phyloP scores from a whole-genome alignment of 2,888 invertebrate species.

The Ornithoptera priamus region DNA sequence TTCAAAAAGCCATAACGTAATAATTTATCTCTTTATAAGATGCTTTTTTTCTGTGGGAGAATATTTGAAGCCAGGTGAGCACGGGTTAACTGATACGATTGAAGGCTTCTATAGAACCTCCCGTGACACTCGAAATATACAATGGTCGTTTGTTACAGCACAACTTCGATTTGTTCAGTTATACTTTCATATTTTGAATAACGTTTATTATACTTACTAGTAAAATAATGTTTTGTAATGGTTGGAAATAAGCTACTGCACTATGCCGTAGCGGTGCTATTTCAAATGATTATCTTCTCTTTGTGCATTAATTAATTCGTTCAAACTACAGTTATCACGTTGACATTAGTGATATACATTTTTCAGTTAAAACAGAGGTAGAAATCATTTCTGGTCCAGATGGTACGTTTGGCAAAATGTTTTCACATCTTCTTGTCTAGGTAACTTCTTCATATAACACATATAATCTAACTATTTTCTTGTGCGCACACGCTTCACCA shows the following conservation, averaged over 20 bases:
- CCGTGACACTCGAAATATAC: slow-evolving; percentile 21
- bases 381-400: too few species aligned
- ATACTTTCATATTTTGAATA: not conserved
- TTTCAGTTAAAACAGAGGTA: too few species aligned
- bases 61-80: slow-evolving; percentile 68
- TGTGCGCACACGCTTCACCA: too few species aligned
- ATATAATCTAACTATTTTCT: too few species aligned
- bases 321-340: too few species aligned
- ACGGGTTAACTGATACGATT: slow-evolving; percentile 63
- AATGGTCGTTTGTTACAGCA: slow-evolving; percentile 1
- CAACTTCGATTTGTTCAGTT: not conserved
- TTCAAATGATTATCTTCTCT: not conserved
- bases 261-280: not conserved
- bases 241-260: not conserved
- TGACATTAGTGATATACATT: too few species aligned
- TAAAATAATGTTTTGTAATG: not conserved
- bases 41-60: slow-evolving; percentile 75
- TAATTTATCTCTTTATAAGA: slow-evolving; percentile 80
- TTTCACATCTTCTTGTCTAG: too few species aligned
- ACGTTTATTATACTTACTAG: not conserved
- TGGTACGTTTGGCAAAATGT: too few species aligned
- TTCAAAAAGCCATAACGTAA: slow-evolving; percentile 79
- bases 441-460: too few species aligned
- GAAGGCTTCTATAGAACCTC: slow-evolving; percentile 39
- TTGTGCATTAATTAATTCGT: not conserved